These are phyloP conservation scores for Heliothis virescens DNA, from an alignment of 1,140 invertebrate genomes.

Conservation along the genomic window DNA sequence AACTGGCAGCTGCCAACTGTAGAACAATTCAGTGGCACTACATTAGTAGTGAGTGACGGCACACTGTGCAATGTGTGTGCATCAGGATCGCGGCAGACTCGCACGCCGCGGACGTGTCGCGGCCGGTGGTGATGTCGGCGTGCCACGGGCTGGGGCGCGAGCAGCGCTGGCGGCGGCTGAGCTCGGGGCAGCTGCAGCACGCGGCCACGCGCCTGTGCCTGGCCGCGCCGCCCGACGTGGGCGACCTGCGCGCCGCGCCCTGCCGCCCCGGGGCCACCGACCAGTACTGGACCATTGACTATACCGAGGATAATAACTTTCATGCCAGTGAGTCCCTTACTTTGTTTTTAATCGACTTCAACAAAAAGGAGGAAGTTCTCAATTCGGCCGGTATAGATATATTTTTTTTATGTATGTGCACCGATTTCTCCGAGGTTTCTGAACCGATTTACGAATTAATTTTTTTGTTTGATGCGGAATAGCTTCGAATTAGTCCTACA, in stretches of 20 bases:
- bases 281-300: slow-evolving; percentile 72
- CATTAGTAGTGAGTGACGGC: too few relatives aligned
- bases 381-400: too few relatives aligned
- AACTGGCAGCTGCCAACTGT: too few relatives aligned
- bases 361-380: too few relatives aligned
- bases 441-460: too few relatives aligned
- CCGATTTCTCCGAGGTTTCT: too few relatives aligned
- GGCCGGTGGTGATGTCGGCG: slow-evolving; percentile 24
- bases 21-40: too few relatives aligned
- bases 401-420: too few relatives aligned
- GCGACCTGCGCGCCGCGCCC: slow-evolving; percentile 50
- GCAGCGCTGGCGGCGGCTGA: slow-evolving; percentile 70
- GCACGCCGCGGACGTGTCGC: not conserved
- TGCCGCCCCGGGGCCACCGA: slow-evolving; percentile 43
- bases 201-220: slow-evolving; percentile 64
- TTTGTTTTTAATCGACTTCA: too few relatives aligned
- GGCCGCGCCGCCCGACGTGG: slow-evolving; percentile 52
- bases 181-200: slow-evolving; percentile 67
- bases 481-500: too few relatives aligned
- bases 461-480: too few relatives aligned
- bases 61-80: too few relatives aligned
- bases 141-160: slow-evolving; percentile 39
- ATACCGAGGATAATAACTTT: slow-evolving; percentile 69
- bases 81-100: not conserved
- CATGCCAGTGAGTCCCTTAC: slow-evolving; percentile 1